phyloP scores from a whole-genome alignment of 2,113 vertebrate genomes.

The Eulemur macaco region DNA sequence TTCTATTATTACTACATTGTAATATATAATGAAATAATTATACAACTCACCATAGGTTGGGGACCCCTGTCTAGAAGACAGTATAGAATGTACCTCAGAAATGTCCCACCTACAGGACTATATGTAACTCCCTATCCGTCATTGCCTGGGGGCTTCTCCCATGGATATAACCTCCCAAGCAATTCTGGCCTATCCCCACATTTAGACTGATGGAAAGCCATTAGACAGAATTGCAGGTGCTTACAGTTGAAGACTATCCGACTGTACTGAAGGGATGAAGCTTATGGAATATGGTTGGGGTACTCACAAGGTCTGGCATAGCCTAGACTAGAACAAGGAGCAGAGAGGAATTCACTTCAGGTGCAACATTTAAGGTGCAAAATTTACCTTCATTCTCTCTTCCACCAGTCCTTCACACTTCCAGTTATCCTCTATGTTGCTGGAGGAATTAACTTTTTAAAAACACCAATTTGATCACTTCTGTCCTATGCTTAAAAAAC shows the following conservation, averaged over 20 bases:
- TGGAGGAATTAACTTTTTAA: not conserved
- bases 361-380: not conserved
- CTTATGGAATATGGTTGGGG: not conserved
- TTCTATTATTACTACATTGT: no score
- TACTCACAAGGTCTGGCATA: not conserved
- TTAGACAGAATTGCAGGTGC: not conserved
- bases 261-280: not conserved
- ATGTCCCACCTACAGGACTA: not conserved
- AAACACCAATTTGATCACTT: conserved; percentile 10
- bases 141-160: not conserved
- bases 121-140: not conserved
- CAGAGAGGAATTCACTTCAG: not conserved
- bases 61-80: not conserved
- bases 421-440: not conserved
- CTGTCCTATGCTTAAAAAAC: not conserved
- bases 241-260: not conserved
- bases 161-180: not conserved
- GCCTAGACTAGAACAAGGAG: not conserved
- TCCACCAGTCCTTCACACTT: conserved; percentile 10
- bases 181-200: not conserved
- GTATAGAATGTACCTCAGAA: not conserved
- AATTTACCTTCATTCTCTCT: not conserved
- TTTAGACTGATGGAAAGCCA: not conserved
- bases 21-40: no score
- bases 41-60: no score